phyloP scores from a whole-genome alignment of 2,113 vertebrate species.

The Protobothrops flavoviridis region DNA sequence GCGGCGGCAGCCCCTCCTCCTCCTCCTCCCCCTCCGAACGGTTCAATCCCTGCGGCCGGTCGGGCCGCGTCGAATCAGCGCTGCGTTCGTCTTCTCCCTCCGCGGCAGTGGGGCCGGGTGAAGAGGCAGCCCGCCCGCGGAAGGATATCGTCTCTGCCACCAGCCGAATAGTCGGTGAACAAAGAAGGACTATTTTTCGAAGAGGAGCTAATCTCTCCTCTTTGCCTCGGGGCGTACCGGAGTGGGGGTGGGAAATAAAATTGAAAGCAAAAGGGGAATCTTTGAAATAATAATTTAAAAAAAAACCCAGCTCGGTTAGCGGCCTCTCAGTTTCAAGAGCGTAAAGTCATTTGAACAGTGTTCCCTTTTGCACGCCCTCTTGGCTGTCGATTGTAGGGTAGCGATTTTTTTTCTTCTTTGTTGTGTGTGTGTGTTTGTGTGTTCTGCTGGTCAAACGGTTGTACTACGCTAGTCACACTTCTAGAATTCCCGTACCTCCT shows the following conservation, averaged over 20 bases:
- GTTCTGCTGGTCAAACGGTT: not conserved
- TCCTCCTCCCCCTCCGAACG: not conserved
- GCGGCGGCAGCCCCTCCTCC: not conserved
- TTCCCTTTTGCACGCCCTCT: not conserved
- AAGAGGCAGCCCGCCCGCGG: conserved; percentile 31
- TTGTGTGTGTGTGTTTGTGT: not conserved
- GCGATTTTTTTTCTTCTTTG: not conserved
- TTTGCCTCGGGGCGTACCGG: not conserved
- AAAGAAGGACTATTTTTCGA: conserved; percentile 59
- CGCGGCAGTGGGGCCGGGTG: not conserved
- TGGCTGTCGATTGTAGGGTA: not conserved
- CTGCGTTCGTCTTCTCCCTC: not conserved
- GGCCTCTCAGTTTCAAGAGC: not conserved
- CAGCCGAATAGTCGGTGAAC: fast-evolving
- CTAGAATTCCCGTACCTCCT: not conserved
- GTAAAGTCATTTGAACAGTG: not conserved
- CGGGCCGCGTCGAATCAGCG: not conserved
- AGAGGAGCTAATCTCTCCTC: fast-evolving
- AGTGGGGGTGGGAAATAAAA: not conserved
- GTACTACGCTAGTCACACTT: not conserved
- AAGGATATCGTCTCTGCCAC: fast-evolving
- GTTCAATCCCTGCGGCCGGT: not conserved
- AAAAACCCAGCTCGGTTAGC: not conserved
- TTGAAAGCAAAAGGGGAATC: not conserved
- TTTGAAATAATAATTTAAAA: not conserved